phyloP scores from a whole-genome alignment of 2,888 invertebrate species.

The Rhamnusium bicolor region DNA sequence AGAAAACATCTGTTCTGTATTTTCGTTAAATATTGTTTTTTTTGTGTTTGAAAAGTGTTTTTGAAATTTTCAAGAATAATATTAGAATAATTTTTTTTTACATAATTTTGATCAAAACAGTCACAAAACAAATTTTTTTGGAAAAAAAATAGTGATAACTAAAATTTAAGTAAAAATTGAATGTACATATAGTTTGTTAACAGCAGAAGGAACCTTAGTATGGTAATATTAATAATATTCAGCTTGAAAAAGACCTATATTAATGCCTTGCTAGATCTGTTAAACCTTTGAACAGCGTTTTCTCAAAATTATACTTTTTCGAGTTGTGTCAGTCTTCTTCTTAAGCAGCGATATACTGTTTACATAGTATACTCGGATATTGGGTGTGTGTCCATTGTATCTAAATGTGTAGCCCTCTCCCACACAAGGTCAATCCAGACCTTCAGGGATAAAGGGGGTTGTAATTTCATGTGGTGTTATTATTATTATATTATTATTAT shows the following conservation, averaged over 20 bases:
- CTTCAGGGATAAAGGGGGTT: too few relatives aligned
- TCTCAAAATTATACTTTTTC: constrained; percentile 1
- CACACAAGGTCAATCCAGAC: too few relatives aligned
- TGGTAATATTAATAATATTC: neutral
- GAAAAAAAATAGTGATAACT: too few relatives aligned
- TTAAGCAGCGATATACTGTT: neutral
- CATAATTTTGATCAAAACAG: neutral
- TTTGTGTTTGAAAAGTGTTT: neutral
- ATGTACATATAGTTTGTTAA: neutral
- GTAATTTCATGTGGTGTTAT: too few relatives aligned
- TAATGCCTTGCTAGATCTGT: neutral
- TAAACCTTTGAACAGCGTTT: constrained; percentile 2
- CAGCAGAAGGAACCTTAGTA: neutral
- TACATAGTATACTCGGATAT: too few relatives aligned
- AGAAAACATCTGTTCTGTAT: neutral
- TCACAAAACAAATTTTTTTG: too few relatives aligned
- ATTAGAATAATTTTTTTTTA: neutral
- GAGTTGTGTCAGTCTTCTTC: neutral
- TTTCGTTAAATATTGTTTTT: neutral
- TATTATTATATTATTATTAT: too few relatives aligned
- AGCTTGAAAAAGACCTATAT: neutral
- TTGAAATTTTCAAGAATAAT: neutral
- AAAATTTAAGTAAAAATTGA: neutral
- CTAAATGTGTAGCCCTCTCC: too few relatives aligned
- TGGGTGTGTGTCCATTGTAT: too few relatives aligned